phyloP scores from a whole-genome alignment of 2,113 vertebrate genomes.

The Hypocryptadius cinnamomeus region DNA sequence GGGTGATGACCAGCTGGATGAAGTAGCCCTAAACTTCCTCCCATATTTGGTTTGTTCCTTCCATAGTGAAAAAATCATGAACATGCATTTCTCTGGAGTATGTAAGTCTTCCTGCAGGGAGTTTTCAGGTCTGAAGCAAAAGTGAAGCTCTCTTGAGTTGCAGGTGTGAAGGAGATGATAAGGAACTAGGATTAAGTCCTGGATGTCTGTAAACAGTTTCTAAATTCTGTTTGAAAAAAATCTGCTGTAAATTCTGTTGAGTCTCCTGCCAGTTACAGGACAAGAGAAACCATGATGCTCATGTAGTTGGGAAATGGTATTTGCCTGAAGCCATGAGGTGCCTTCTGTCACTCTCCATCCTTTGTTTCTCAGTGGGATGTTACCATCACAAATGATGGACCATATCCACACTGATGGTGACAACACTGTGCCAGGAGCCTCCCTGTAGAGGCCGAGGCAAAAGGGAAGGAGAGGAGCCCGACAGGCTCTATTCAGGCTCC shows the following conservation, averaged over 20 bases:
- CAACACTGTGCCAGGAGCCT: not conserved
- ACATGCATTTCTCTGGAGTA: not conserved
- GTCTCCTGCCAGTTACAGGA: not conserved
- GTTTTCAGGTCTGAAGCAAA: not conserved
- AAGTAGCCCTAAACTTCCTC: not conserved
- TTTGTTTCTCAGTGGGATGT: not conserved
- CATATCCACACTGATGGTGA: not conserved
- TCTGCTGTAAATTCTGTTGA: not conserved
- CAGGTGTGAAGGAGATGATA: not conserved
- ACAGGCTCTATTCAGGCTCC: not conserved
- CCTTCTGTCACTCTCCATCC: not conserved
- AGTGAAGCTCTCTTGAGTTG: not conserved
- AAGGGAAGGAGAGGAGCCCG: not conserved
- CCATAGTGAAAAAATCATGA: not conserved
- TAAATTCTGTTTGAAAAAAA: not conserved
- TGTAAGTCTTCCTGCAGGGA: not conserved
- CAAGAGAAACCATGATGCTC: not conserved
- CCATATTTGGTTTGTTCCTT: not conserved
- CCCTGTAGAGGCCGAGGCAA: not conserved
- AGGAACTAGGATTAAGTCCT: not conserved
- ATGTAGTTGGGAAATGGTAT: accelerated
- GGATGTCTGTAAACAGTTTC: not conserved
- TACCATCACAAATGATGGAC: not conserved
- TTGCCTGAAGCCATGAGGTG: not conserved
- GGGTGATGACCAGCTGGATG: not conserved